Base-by-base conservation (phyloP, 2,113 vertebrate genomes). In the Ranitomeya imitator region DNA sequence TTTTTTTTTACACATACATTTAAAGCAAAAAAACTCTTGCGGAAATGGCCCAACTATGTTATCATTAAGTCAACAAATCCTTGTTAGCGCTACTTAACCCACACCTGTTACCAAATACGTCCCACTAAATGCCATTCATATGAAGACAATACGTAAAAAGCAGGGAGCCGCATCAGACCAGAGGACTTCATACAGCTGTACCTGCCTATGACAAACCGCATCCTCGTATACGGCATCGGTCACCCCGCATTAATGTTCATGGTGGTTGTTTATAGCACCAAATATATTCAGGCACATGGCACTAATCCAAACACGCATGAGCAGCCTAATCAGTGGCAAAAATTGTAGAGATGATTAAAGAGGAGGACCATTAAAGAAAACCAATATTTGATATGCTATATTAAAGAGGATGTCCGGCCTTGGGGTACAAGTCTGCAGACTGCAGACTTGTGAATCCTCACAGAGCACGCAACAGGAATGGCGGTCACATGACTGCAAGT, bases 11-110 rank as follows among this genome's bases (percentile, higher is more conserved):
- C 21, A 31, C 9, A 13, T 57, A 19, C 51, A 31, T 19, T 81
- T 65, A 7, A 52, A 69, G 65, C n/a, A 84, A 84, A 83, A 31
- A 84, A 54, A 63, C 82, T 71, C 82, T 73, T 55, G 87, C 79
- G 23, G 82, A 90, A 86, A 80, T 84, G 18, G 88, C 12, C 11
- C 31, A 83, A 89, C 89, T 65, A 89, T 23, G 82, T 37, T 86
- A 90, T 26, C 69, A 74, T 11, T 88, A 63, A 87, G 88, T 63
- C 85, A 65, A 89, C 14, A 37, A n/a, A 80, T 85, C 57, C 7
- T 87, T 86, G 59, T 37, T 91, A 65, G 83, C 83, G 86, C 85
- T 2, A 0, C 57, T 23, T 52, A 90, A 89, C 31, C 16, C 79
- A 11, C 85, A 86, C 74, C 85, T 86, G 85, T 86, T 76, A 78